Evolutionary conservation across 2,113 vertebrate species (phyloP).

Genomic region (Rana temporaria): DNA sequence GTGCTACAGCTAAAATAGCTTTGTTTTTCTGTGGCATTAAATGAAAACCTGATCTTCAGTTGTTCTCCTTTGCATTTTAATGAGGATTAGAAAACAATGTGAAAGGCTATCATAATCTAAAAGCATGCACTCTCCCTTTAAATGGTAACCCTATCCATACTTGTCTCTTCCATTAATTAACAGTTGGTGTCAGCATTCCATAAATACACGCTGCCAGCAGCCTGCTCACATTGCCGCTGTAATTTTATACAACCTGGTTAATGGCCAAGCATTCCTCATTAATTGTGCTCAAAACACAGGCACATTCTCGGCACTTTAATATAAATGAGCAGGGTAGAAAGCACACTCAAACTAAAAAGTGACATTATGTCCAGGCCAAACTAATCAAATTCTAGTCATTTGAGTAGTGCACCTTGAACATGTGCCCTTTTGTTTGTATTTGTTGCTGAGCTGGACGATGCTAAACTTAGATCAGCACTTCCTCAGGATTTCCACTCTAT

Average conservation of each 20-base stretch:
- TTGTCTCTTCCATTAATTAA: neutral
- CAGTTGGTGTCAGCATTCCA: neutral
- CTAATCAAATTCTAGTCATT: neutral
- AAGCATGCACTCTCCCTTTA: neutral
- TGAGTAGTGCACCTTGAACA: neutral
- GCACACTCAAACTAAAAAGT: neutral
- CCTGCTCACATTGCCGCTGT: neutral
- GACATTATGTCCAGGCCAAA: constrained; percentile 1
- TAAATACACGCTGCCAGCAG: neutral
- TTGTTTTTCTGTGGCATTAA: too few relatives aligned
- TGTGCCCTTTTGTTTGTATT: constrained; percentile 22
- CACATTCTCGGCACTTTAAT: neutral
- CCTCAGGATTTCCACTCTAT: constrained; percentile 45
- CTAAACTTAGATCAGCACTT: constrained; percentile 44
- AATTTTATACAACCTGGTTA: neutral
- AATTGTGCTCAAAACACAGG: neutral
- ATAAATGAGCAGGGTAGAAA: neutral
- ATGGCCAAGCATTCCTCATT: neutral
- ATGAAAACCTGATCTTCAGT: too few relatives aligned
- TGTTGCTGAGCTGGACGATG: constrained; percentile 8
- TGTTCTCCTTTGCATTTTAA: neutral
- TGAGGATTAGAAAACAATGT: neutral
- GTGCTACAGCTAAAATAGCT: too few relatives aligned
- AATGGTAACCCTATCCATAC: neutral
- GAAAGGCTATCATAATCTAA: neutral